Evolutionary conservation across 2,113 vertebrate genomes (phyloP).

Genomic region (Plectropomus leopardus): DNA sequence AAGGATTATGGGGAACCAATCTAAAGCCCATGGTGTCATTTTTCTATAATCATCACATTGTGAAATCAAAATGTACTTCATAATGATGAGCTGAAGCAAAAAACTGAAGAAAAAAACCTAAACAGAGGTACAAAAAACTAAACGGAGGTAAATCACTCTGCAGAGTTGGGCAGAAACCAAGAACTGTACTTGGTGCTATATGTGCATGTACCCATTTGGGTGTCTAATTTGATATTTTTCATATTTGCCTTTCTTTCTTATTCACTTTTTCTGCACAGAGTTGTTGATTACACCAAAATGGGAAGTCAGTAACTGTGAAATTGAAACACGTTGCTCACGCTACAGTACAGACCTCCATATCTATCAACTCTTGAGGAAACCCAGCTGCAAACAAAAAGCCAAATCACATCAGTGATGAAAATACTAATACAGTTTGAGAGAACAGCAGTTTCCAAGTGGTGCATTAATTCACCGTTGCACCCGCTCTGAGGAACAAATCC

Average conservation of each 20-base stretch:
- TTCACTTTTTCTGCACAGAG: conserved; percentile 1
- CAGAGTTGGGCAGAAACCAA: conserved; percentile 4
- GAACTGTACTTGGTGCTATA: background rate
- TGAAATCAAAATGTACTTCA: no score
- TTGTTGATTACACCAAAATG: conserved; percentile 19
- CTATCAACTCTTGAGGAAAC: conserved; percentile 2
- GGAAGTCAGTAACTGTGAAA: conserved; percentile 29
- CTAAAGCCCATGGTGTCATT: no score
- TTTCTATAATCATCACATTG: no score
- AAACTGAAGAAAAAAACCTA: no score
- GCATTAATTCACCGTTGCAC: conserved; percentile 65
- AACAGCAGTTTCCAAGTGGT: conserved; percentile 52
- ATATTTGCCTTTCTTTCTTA: conserved; percentile 5
- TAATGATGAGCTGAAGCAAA: no score
- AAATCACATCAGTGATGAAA: conserved; percentile 45
- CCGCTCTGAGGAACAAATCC: conserved; percentile 54
- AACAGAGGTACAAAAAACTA: background rate
- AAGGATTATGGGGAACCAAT: no score
- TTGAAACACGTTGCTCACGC: conserved; percentile 9
- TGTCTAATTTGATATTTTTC: background rate
- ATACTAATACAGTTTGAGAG: conserved; percentile 52
- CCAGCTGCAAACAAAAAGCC: conserved; percentile 15
- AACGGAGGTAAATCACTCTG: background rate
- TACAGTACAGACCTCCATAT: background rate
- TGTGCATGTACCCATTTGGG: background rate